phyloP scores from a whole-genome alignment of 1,140 invertebrate species.

The Gryon sp. region DNA sequence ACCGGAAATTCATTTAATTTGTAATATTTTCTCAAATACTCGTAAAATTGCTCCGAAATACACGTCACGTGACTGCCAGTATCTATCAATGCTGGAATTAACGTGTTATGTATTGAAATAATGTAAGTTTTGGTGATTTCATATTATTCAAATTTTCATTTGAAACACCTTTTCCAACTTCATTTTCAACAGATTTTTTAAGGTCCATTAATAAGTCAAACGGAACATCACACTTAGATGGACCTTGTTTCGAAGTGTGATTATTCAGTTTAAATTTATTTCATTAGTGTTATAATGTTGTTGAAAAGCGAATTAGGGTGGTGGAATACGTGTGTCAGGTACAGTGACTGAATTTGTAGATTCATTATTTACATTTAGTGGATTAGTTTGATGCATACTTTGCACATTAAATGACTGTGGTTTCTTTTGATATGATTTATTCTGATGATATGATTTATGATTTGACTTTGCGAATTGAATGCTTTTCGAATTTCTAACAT shows the following conservation, averaged over 20 bases:
- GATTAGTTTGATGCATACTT: too few species aligned
- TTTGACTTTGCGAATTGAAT: too few species aligned
- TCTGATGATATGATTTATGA: too few species aligned
- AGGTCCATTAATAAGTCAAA: slow-evolving; percentile 6
- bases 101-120: not conserved
- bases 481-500: too few species aligned
- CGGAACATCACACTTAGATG: not conserved
- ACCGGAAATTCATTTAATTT: not conserved
- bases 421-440: too few species aligned
- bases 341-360: too few species aligned
- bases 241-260: too few species aligned
- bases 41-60: not conserved
- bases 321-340: not conserved
- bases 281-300: slow-evolving; percentile 1
- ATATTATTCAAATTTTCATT: too few species aligned
- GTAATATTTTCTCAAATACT: not conserved
- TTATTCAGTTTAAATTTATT: too few species aligned
- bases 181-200: not conserved
- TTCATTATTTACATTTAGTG: too few species aligned
- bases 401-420: too few species aligned
- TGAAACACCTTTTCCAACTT: too few species aligned
- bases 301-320: not conserved
- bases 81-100: not conserved
- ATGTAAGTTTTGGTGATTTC: not conserved
- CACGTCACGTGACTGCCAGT: slow-evolving; percentile 8